These are phyloP conservation scores for Callorhinus ursinus DNA, from an alignment of 2,113 vertebrate species.

Conservation along the genomic window DNA sequence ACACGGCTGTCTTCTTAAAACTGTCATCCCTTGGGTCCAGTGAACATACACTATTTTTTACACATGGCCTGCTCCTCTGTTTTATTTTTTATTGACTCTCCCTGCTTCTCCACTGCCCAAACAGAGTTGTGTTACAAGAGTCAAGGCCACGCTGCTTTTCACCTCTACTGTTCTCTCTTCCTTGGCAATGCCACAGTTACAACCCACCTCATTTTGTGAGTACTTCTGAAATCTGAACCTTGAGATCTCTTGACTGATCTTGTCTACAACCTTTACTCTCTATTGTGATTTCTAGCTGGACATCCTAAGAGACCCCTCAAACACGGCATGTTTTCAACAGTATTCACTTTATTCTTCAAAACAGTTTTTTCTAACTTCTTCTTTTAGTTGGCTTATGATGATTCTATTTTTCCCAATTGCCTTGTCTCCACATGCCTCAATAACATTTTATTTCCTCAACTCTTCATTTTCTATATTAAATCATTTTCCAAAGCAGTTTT, in stretches of 20 bases:
- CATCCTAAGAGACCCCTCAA: background rate
- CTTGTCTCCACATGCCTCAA: background rate
- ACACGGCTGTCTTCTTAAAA: background rate
- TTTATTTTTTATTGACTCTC: background rate
- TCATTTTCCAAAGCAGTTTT: background rate
- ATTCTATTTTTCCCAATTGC: background rate
- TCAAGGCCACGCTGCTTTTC: background rate
- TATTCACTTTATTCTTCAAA: background rate
- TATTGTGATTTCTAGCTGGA: background rate
- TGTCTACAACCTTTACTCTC: background rate
- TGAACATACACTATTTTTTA: background rate
- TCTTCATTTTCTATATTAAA: background rate
- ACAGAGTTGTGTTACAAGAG: background rate
- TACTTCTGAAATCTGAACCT: background rate
- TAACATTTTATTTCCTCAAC: background rate
- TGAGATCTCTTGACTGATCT: background rate
- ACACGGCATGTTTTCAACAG: background rate
- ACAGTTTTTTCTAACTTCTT: background rate
- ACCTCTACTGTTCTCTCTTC: background rate
- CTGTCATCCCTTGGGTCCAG: background rate
- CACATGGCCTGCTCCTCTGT: background rate
- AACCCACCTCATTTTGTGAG: background rate
- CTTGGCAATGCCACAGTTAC: background rate
- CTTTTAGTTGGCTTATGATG: background rate
- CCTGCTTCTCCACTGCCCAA: background rate